Conservation (phyloP, 2,797 vertebrate species). For the Rallus crepitans region DNA sequence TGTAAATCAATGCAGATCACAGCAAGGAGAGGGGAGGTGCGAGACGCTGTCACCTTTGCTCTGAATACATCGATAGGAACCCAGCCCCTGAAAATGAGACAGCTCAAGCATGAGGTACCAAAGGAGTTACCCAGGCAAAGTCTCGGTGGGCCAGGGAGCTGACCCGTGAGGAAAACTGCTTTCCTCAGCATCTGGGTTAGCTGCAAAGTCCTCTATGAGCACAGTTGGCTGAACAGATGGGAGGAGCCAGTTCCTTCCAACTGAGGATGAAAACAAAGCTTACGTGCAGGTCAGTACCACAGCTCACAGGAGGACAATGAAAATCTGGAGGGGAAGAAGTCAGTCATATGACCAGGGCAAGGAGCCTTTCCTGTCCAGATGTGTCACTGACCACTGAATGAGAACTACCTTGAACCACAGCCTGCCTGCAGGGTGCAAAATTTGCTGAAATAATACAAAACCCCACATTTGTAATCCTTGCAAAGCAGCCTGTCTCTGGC, state of each 20-base stretch:
- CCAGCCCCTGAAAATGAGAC: neutral
- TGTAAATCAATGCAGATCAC: rapidly evolving
- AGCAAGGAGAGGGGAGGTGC: rapidly evolving
- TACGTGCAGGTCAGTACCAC: neutral
- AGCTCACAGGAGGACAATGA: neutral
- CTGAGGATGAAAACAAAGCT: neutral
- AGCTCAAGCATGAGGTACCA: neutral
- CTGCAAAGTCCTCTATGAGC: neutral
- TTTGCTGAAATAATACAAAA: neutral
- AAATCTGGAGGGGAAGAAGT: rapidly evolving
- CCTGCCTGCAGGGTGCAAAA: neutral
- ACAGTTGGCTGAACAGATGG: neutral
- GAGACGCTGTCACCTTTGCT: neutral
- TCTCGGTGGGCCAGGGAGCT: neutral
- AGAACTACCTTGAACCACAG: neutral
- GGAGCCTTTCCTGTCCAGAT: neutral
- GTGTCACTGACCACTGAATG: neutral
- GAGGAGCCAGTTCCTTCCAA: neutral
- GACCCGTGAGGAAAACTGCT: neutral
- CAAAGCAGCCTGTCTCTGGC: neutral
- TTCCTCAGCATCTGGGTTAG: neutral
- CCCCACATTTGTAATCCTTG: neutral
- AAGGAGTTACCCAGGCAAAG: neutral
- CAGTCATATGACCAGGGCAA: neutral
- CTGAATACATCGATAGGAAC: rapidly evolving